Evolutionary conservation across 2,888 invertebrate genomes (phyloP), one percentile per base, ranked within the genome.

Genomic region (Chrysomela aeneicollis): DNA sequence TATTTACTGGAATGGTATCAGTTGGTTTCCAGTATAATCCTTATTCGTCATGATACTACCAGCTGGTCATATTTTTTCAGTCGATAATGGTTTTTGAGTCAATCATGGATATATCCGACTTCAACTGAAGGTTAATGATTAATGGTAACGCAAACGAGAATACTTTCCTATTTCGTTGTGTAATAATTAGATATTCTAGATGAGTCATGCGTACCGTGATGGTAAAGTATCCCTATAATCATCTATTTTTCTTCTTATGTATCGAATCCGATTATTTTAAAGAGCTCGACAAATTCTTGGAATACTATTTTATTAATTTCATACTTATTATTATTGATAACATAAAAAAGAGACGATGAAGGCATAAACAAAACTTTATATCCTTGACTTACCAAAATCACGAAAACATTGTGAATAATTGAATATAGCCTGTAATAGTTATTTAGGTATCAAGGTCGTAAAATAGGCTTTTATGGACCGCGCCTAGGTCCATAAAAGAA

Each of bases 1-100:
- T 57, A 57, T 57, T 57, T 46, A 46, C 15, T 10, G 12, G 46
- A 46, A 46, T 57, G 57, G 42, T 55, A 46, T 46, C 26, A 55
- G 22, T 5, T 2, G 9, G 21, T 46, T 57, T 26, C 21, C 26
- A 46, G 42, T 57, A 46, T 46, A 42, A 42, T 22, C 57, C 26
- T 47, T 15, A 47, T 46, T 57, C 46, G 46, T 46, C 57, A 57
- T 21, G 54, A 54, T 4, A 6, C 15, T 2, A 42, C 42, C 42
- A 4, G 15, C 42, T 15, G 42, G 15, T 8, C n/a, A 15, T 9
- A 10, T 35, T 35, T 35, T 35, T 26, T 26, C 26, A 6, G 26
- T 26, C 26, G 3, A 2, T 37, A 42, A 15, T 12, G 22, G 10
- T 19, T 18, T 26, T 57, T 46, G 26, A 57, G 57, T 12, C 18